Evolutionary conservation across 1,140 invertebrate species (phyloP), one percentile per base, ranked within the genome.

Genomic region (Dendrolimus kikuchii): DNA sequence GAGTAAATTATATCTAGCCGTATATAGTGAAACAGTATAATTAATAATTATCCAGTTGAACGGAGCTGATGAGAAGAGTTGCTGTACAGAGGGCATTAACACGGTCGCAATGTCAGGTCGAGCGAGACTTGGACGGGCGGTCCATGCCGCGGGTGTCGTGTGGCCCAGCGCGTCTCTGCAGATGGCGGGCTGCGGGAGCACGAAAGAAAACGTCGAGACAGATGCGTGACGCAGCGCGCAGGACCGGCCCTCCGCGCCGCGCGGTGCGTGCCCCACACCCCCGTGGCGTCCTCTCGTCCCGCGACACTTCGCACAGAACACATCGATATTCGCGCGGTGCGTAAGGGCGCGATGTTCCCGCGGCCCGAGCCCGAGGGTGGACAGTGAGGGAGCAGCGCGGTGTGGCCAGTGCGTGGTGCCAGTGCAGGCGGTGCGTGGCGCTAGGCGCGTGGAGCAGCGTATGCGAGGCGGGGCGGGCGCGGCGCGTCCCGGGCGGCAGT

Each of bases 181-280:
- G 81, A 81, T 81, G 75, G 69, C 69, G 71, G 60, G 69, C 64
- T 78, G 74, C 77, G 74, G 71, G 74, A 74, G 69, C 74, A 79
- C 80, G 71, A 77, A 80, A 81, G 77, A 73, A 76, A 67, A 53
- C 64, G 62, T 60, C 69, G 71, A 75, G 77, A 78, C 62, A 77
- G 78, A 82, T 82, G 79, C 79, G 81, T 85, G 79, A 80, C 79
- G 79, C 81, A 85, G 74, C 78, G 81, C 79, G 81, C 81, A 85
- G 77, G 81, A 84, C 53, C 74, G 65, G 61, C 66, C 56, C 77
- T 74, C 77, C 67, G 62, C 68, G 57, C 65, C 72, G 68, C 71
- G 60, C 71, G 61, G 71, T 80, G 77, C 77, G 77, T 80, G 76
- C 55, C 60, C 23, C 64, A 47, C 63, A 46, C 71, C 74, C 63